A percentile compares a stretch with the other conserved stretches of the same genome.
These are phyloP conservation scores for Pyralis farinalis DNA, from an alignment of 2,888 invertebrate species.

Conservation along the genomic window DNA sequence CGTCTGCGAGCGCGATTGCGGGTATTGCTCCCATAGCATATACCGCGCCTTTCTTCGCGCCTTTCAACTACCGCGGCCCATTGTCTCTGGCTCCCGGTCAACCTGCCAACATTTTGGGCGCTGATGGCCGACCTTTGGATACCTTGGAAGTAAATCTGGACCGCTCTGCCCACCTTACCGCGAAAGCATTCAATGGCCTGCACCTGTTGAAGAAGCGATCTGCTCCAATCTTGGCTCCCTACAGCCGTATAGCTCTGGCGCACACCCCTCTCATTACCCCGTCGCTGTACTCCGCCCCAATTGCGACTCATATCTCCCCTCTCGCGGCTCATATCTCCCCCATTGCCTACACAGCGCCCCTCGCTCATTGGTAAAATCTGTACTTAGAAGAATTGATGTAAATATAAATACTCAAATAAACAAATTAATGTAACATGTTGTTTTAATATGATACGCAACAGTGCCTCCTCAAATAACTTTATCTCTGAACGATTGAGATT, in stretches of 20 bases:
- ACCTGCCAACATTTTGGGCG: constrained; percentile 62
- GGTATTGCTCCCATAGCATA: constrained; percentile 32
- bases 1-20: constrained; percentile 52
- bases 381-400: constrained; percentile 16
- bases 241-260: constrained; percentile 25
- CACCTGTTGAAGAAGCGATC: constrained; percentile 62
- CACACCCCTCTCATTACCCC: constrained; percentile 31
- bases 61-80: constrained; percentile 58
- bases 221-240: constrained; percentile 24
- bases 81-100: constrained; percentile 67
- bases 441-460: neutral
- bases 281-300: constrained; percentile 27
- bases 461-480: too few species aligned
- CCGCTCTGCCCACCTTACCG: constrained; percentile 62
- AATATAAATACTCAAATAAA: constrained; percentile 13
- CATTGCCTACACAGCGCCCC: constrained; percentile 47
- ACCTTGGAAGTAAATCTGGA: constrained; percentile 69
- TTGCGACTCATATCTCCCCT: constrained; percentile 20
- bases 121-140: constrained; percentile 68
- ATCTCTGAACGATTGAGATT: too few species aligned
- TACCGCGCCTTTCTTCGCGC: constrained; percentile 32
- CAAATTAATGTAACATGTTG: neutral
- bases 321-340: constrained; percentile 22
- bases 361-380: constrained; percentile 31
- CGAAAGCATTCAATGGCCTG: constrained; percentile 46